A percentile compares a stretch with the other conserved stretches of the same genome.
These are phyloP conservation scores for Petrophora chlorosata DNA, from an alignment of 2,888 invertebrate genomes.

Conservation along the genomic window DNA sequence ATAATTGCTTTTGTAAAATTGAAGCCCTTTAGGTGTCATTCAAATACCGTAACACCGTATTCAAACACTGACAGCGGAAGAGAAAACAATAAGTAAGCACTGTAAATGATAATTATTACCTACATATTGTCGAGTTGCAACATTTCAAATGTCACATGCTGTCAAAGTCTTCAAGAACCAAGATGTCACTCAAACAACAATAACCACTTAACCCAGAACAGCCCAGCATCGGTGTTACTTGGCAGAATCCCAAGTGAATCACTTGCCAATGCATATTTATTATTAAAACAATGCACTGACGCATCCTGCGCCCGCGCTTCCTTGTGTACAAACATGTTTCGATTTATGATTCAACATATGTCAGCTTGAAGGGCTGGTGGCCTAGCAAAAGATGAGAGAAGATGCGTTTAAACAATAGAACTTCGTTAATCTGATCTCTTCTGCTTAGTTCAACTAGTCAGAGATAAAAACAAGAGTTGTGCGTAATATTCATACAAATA, in stretches of 20 bases:
- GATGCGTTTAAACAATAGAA: too few species aligned
- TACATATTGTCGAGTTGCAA: background rate
- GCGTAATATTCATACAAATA: too few species aligned
- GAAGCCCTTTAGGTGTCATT: too few species aligned
- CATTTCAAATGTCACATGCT: conserved; percentile 7
- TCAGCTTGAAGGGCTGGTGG: background rate
- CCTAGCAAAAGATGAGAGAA: too few species aligned
- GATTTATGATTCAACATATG: conserved; percentile 30
- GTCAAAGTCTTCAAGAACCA: background rate
- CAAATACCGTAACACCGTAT: too few species aligned
- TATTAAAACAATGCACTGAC: conserved; percentile 28
- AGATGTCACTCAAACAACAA: conserved; percentile 16
- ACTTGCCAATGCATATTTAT: conserved; percentile 25
- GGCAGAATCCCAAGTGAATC: conserved; percentile 29
- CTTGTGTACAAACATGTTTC: conserved; percentile 21
- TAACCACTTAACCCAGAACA: conserved; percentile 15
- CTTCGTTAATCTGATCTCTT: too few species aligned
- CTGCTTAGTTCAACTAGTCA: too few species aligned
- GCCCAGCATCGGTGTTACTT: conserved; percentile 26
- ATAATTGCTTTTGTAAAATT: too few species aligned
- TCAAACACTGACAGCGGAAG: too few species aligned
- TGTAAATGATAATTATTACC: background rate
- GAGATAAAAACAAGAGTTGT: too few species aligned
- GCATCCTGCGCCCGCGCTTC: conserved; percentile 24
- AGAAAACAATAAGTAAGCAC: too few species aligned